Percentiles rank a stretch among this genome's conserved stretches.
Evolutionary conservation across 2,888 invertebrate genomes (phyloP).

Genomic region (Ernsta delagoae): DNA sequence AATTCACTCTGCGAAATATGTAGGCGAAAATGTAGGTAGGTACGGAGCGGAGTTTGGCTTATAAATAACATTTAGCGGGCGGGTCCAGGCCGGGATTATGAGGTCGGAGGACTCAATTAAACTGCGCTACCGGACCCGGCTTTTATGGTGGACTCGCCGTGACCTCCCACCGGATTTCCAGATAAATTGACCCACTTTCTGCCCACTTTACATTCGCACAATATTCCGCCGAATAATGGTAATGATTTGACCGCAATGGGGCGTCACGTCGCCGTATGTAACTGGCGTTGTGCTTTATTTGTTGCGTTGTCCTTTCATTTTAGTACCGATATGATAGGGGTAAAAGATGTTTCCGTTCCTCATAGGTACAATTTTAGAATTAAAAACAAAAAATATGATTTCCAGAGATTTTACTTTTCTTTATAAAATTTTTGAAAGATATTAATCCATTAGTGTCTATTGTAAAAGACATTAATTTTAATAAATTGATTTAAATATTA

Average conservation of each 20-base stretch:
- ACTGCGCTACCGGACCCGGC: conserved; percentile 79
- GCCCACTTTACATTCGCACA: conserved; percentile 68
- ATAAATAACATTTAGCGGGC: conserved; percentile 82
- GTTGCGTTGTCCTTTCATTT: conserved; percentile 1
- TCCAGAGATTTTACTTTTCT: no score
- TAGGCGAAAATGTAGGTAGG: not conserved
- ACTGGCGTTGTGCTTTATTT: conserved; percentile 16
- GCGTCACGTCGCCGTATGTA: conserved; percentile 30
- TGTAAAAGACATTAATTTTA: no score
- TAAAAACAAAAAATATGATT: no score
- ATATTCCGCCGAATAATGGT: conserved; percentile 62
- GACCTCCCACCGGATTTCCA: conserved; percentile 79
- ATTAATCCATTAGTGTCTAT: no score
- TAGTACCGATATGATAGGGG: not conserved
- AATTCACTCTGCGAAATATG: conserved; percentile 49
- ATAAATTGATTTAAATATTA: not conserved
- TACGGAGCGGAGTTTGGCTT: conserved; percentile 69
- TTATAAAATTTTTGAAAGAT: no score
- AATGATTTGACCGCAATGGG: conserved; percentile 56
- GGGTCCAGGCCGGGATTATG: conserved; percentile 77
- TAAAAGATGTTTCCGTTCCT: not conserved
- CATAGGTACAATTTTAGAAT: no score
- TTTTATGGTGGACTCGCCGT: conserved; percentile 79
- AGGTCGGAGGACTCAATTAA: conserved; percentile 84
- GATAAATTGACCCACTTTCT: conserved; percentile 63